Evolutionary conservation across 2,888 invertebrate genomes (phyloP).

Genomic region (Dioctria linearis): DNA sequence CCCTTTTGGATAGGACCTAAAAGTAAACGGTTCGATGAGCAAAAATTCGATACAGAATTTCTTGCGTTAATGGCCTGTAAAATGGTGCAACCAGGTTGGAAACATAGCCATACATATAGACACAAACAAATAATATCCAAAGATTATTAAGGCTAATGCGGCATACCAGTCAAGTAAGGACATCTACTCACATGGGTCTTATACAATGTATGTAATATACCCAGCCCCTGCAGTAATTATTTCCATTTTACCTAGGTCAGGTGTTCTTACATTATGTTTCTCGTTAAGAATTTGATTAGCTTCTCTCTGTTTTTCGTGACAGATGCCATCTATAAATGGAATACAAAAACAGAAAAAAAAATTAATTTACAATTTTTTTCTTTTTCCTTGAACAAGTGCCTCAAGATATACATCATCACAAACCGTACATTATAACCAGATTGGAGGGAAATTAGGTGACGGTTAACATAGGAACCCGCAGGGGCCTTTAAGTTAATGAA

Average conservation of each 20-base stretch:
- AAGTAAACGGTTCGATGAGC: conserved; percentile 33
- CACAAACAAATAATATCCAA: not conserved
- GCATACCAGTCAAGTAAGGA: not conserved
- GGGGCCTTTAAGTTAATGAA: conserved; percentile 14
- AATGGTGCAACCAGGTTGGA: conserved; percentile 12
- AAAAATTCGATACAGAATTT: conserved; percentile 26
- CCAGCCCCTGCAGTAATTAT: conserved; percentile 26
- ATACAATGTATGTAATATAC: not conserved
- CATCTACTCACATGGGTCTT: not conserved
- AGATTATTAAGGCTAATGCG: conserved; percentile 32
- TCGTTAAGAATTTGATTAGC: conserved; percentile 24
- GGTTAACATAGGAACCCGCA: not conserved
- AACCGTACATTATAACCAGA: no score
- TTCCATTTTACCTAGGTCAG: conserved; percentile 27
- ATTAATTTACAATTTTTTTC: conserved; percentile 24
- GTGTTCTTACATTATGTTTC: conserved; percentile 2
- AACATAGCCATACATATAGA: not conserved
- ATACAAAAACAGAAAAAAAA: conserved; percentile 5
- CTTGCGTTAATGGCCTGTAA: not conserved
- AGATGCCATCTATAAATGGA: conserved; percentile 19
- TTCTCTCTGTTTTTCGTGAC: not conserved
- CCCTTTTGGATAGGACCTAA: not conserved
- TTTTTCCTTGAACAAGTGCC: not conserved
- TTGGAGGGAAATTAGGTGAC: no score
- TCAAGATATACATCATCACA: not conserved